phyloP scores from a whole-genome alignment of 2,797 vertebrate genomes.

The Simalia tracyae region DNA sequence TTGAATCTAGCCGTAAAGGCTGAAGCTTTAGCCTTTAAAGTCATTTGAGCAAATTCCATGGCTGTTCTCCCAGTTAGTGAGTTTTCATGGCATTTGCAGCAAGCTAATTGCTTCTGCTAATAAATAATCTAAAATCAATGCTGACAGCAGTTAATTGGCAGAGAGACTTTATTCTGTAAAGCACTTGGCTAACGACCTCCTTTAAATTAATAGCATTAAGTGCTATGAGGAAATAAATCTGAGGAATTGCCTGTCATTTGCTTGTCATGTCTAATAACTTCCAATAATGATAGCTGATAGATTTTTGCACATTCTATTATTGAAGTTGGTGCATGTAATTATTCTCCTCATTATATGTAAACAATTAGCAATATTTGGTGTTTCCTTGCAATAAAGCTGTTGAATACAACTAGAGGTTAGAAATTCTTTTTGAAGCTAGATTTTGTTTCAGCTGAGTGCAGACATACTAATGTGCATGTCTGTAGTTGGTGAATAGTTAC shows the following conservation, averaged over 20 bases:
- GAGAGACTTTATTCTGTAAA: conserved; percentile 93
- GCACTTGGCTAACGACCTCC: conserved; percentile 91
- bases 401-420: conserved; percentile 72
- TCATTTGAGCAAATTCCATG: conserved; percentile 74
- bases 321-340: conserved; percentile 99
- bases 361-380: conserved; percentile 92
- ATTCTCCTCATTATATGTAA: conserved; percentile 99
- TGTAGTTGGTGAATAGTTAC: neutral
- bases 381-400: conserved; percentile 86
- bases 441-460: conserved; percentile 56
- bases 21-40: conserved; percentile 71
- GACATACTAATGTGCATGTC: neutral
- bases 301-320: conserved; percentile 99
- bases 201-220: conserved; percentile 99
- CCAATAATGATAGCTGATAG: conserved; percentile 99
- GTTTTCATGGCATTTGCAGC: conserved; percentile 79
- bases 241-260: conserved; percentile 99
- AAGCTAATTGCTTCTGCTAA: conserved; percentile 87
- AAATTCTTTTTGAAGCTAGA: conserved; percentile 63
- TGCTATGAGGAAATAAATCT: conserved; percentile 97
- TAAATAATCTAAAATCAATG: conserved; percentile 90
- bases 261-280: conserved; percentile 99
- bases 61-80: conserved; percentile 77
- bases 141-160: conserved; percentile 91
- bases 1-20: conserved; percentile 63